Conservation (phyloP, 2,888 invertebrate genomes). For the Macrosiphum euphorbiae region DNA sequence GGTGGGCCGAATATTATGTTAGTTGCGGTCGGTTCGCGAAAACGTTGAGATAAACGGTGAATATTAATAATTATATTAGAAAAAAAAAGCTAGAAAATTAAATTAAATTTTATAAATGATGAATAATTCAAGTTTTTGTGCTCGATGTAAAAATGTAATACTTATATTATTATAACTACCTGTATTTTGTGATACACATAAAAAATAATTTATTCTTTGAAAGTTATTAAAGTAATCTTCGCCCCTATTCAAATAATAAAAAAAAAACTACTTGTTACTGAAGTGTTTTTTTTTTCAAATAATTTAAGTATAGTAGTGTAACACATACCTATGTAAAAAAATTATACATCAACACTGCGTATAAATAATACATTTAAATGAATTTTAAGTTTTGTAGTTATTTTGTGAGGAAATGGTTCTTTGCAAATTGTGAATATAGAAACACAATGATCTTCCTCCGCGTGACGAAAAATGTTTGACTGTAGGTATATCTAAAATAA, state of each 20-base stretch:
- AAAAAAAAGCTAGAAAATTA: not conserved
- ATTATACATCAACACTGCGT: not conserved
- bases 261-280: not conserved
- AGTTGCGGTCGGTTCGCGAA: not conserved
- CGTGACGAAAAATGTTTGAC: not conserved
- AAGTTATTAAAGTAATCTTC: not conserved
- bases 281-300: not conserved
- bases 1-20: not conserved
- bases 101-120: conserved; percentile 5
- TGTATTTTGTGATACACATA: not conserved
- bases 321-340: not conserved
- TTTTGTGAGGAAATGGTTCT: not conserved
- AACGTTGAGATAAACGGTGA: not conserved
- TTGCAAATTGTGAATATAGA: not conserved
- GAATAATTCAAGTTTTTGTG: not conserved
- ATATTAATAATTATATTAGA: conserved; percentile 2
- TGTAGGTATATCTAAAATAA: not conserved
- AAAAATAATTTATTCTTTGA: not conserved
- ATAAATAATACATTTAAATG: not conserved
- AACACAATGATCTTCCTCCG: not conserved
- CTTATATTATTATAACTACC: not conserved
- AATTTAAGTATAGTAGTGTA: not conserved
- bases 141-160: not conserved
- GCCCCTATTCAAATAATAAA: not conserved
- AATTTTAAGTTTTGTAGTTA: not conserved